Base-by-base conservation (phyloP, 2,113 vertebrate genomes). In the Hippoglossus stenolepis region DNA sequence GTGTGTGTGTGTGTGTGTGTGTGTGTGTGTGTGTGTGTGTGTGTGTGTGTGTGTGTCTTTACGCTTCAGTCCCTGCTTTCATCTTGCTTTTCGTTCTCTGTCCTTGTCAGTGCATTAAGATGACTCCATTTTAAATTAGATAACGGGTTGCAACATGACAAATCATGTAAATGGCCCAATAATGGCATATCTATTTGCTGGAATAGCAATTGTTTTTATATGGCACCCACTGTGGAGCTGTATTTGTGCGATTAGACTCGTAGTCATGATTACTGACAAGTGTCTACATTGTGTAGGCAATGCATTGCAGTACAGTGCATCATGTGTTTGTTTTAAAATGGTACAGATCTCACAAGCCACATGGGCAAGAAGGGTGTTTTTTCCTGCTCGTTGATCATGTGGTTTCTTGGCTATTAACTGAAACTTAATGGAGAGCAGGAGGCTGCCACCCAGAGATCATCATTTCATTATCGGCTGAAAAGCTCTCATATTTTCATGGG, bases 101-200 rank as follows among this genome's bases (percentile, higher is more conserved):
- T 85, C 90, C 89, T 89, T 78, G 56, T 93, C 91, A 81, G 53
- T 86, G 79, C 84, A 90, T 90, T 88, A 89, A 69, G 83, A 85
- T 45, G 72, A 85, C 85, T 91, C 57, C 45, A 71, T 94, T 93
- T 87, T 80, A 69, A 85, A 67, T 40, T 85, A 88, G 73, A 65
- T 91, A 93, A 87, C 28, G 59, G 82, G 89, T 77, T 28, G 73
- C 73, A 85, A 82, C 79, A 89, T 84, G 80, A 75, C 17, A 49
- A 90, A 92, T 75, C 86, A 89, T 93, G 90, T 93, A 89, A 90
- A 91, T 88, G 72, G 83, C 60, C 65, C 86, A 63, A 56, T 85
- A 86, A 90, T 86, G 76, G 90, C 70, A 80, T 85, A 90, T 71
- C 86, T 86, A 51, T 80, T 90, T 80, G 21, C 80, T 84, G 84